Evolutionary conservation across 2,113 vertebrate genomes (phyloP), one percentile per base, ranked within the genome.

Genomic region (Silurus meridionalis): DNA sequence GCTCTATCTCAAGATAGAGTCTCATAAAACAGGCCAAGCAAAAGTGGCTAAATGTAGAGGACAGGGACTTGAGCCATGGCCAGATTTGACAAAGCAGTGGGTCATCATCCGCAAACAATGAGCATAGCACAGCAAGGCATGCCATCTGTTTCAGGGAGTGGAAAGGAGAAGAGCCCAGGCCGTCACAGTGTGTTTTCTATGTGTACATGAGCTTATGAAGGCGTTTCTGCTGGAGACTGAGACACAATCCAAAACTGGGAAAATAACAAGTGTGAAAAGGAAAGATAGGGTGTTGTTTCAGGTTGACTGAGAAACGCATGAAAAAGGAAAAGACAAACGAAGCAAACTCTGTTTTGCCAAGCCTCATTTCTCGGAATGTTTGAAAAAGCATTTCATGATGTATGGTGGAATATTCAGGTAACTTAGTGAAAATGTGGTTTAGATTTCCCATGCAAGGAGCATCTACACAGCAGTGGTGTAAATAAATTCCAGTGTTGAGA

Each of bases 71-170:
- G 88, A 88, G 50, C 61, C 7, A 64, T 71, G 66, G 87, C 91
- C 91, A 93, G 85, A 88, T 87, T 90, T 82, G 63, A 90, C 83
- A 87, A 88, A 90, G 81, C 87, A 89, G 83, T 89, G 74, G 72
- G 88, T 86, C 88, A 88, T 89, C 86, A 58, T 88, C 86, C 87
- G 79, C 64, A 89, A 92, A 93, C 88, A 90, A 91, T 88, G 71
- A 90, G 64, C 63, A 19, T 57, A 28, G 85, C 84, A 52, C 90
- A 91, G 88, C 72, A 84, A 74, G 88, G 82, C n/a, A 23, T 17
- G 72, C 91, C 91, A 91, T 92, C 92, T 92, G 90, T 88, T 91
- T 87, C 25, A 86, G 80, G 75, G 67, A 86, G 81, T 80, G 90
- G 67, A 87, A 71, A 78, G 87, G 63, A 87, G 83, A 78, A 82